phyloP scores from a whole-genome alignment of 2,797 vertebrate genomes.

The Eremophila alpestris region DNA sequence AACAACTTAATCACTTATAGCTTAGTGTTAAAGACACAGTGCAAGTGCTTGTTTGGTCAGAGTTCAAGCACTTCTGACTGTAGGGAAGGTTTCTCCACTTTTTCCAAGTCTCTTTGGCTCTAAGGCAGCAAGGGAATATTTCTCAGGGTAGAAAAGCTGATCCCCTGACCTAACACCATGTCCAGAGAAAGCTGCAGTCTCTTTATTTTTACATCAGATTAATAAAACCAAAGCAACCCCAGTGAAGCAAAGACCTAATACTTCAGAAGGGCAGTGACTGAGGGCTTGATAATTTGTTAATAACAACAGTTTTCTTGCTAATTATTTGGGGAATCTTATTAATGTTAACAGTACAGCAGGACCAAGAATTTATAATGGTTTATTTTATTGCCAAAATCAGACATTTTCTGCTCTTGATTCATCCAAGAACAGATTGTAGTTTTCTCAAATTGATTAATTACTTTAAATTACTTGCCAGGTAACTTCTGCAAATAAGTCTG shows the following conservation, averaged over 20 bases:
- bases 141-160: background rate
- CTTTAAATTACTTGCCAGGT: background rate
- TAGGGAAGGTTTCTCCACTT: background rate
- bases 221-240: background rate
- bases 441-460: background rate
- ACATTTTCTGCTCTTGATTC: background rate
- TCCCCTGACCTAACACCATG: fast-evolving
- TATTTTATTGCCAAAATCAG: background rate
- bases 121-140: background rate
- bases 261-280: background rate
- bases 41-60: background rate
- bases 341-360: background rate
- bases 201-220: background rate
- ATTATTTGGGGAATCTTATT: background rate
- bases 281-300: background rate
- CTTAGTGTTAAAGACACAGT: background rate
- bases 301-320: background rate
- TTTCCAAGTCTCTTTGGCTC: background rate
- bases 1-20: background rate
- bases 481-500: background rate
- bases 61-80: background rate
- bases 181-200: background rate
- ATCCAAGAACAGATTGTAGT: background rate
- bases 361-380: background rate
- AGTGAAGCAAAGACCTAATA: background rate